Evolutionary conservation across 2,797 vertebrate genomes (phyloP).

Genomic region (Tapera naevia): DNA sequence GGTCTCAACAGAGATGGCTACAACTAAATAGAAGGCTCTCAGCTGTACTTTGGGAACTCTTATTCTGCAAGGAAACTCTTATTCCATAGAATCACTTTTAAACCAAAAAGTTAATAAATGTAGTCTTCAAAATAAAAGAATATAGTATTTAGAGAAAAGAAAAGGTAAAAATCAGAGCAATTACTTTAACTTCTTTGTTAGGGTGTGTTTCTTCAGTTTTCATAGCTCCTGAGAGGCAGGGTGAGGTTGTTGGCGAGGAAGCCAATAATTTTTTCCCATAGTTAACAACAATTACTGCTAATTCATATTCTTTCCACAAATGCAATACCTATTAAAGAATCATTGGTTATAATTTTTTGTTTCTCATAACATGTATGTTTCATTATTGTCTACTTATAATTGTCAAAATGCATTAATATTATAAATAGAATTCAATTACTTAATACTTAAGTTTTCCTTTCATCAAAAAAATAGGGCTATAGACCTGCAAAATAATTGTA

Average conservation of each 20-base stretch:
- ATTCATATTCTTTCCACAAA: constrained; percentile 78
- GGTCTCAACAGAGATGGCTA: not conserved
- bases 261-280: constrained; percentile 85
- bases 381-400: not conserved
- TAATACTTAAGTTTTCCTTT: not conserved
- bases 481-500: not conserved
- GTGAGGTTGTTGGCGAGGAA: constrained; percentile 4
- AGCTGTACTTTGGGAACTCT: not conserved
- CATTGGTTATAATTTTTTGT: not conserved
- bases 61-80: not conserved
- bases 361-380: not conserved
- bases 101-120: not conserved
- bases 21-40: not conserved
- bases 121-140: not conserved
- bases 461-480: not conserved
- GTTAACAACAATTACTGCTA: constrained; percentile 83
- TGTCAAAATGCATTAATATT: not conserved
- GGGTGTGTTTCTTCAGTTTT: constrained; percentile 2
- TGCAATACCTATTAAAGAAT: constrained; percentile 81
- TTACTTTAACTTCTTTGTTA: constrained; percentile 63
- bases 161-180: not conserved
- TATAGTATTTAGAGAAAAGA: not conserved
- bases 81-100: not conserved
- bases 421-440: not conserved
- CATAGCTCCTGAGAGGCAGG: not conserved